A percentile compares a stretch with the other conserved stretches of the same genome.
phyloP scores from a whole-genome alignment of 2,797 vertebrate genomes.

The Pogoniulus pusillus region DNA sequence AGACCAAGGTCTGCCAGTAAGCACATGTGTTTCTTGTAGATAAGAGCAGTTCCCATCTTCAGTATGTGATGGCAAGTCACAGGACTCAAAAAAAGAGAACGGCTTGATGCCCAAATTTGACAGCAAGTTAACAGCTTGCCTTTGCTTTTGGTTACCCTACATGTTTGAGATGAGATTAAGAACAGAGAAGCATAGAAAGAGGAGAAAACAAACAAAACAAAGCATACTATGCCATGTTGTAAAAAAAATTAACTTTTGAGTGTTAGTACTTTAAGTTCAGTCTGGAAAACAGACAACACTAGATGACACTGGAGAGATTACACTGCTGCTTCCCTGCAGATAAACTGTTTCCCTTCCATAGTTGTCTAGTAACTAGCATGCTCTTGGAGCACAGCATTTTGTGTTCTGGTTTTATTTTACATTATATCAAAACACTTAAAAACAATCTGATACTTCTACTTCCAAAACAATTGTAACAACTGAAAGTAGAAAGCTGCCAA shows the following conservation, averaged over 20 bases:
- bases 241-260: neutral
- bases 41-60: constrained; percentile 27
- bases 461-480: neutral
- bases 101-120: neutral
- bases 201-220: neutral
- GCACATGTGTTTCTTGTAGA: constrained; percentile 43
- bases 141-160: neutral
- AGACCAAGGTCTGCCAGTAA: neutral
- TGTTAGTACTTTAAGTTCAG: neutral
- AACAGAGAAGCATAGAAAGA: neutral
- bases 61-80: neutral
- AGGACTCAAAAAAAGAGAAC: neutral
- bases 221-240: neutral
- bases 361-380: neutral
- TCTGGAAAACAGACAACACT: neutral
- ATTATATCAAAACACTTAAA: neutral
- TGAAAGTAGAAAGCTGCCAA: neutral
- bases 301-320: neutral
- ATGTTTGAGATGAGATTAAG: neutral
- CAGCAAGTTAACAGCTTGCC: neutral
- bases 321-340: neutral
- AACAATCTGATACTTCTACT: neutral
- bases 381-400: neutral
- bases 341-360: neutral
- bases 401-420: neutral